phyloP scores from a whole-genome alignment of 2,888 invertebrate species.

The Acanthoscelides obtectus region DNA sequence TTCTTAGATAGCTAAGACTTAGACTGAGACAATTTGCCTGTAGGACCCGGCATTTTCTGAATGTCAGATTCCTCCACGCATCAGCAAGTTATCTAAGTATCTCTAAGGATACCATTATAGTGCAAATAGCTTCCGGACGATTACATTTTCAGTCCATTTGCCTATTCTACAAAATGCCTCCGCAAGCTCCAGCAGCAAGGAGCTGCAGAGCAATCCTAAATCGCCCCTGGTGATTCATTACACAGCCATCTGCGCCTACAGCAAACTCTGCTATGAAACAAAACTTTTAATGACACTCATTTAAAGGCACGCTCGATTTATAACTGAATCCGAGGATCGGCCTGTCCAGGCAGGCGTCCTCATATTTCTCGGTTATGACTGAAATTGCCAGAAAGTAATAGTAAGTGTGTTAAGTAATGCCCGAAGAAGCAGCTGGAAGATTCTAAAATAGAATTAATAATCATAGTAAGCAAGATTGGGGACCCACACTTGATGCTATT shows the following conservation, averaged over 20 bases:
- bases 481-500: too few relatives aligned
- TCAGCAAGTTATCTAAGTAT: neutral
- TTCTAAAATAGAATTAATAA: neutral
- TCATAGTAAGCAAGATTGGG: too few relatives aligned
- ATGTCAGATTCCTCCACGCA: neutral
- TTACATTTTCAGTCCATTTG: neutral
- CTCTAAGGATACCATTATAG: neutral
- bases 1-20: too few relatives aligned
- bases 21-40: too few relatives aligned
- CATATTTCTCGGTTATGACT: neutral
- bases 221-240: constrained; percentile 9
- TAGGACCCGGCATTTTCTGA: too few relatives aligned
- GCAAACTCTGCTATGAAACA: constrained; percentile 10
- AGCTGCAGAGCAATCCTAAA: constrained; percentile 2
- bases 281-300: constrained; percentile 12
- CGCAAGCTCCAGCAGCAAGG: neutral
- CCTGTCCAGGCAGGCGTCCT: neutral
- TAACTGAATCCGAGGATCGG: neutral
- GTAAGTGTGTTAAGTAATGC: neutral
- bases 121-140: neutral
- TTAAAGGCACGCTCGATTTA: constrained; percentile 2
- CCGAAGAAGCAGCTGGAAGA: neutral
- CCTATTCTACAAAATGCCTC: neutral
- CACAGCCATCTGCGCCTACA: constrained; percentile 10
- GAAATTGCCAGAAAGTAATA: neutral